Conservation (phyloP, 2,113 vertebrate species). For the Sapayoa aenigma region DNA sequence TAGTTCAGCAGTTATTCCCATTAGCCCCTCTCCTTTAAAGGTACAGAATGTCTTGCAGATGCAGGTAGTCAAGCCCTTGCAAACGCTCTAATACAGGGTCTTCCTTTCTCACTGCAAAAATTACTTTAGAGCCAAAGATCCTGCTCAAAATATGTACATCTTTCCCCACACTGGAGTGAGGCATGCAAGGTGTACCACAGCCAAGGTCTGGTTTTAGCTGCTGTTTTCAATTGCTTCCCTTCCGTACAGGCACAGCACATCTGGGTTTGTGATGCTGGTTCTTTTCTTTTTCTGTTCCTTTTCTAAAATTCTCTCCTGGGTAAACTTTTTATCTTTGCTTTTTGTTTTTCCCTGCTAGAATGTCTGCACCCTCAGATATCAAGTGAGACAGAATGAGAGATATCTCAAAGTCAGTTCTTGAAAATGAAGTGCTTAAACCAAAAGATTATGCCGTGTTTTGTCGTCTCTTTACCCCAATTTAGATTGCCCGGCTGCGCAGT, state of each 20-base stretch:
- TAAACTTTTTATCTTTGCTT: not conserved
- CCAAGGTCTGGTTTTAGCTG: not conserved
- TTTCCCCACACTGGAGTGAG: not conserved
- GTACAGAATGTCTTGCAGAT: not conserved
- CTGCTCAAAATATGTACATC: not conserved
- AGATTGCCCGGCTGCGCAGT: constrained; percentile 93
- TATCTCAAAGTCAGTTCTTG: not conserved
- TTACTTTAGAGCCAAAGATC: not conserved
- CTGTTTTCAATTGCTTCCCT: not conserved
- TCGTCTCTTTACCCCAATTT: not conserved
- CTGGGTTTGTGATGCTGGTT: not conserved
- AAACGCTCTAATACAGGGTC: not conserved
- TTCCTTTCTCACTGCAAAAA: not conserved
- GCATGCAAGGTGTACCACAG: not conserved
- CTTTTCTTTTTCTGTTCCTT: not conserved
- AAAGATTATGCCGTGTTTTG: not conserved
- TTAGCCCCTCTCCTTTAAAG: not conserved
- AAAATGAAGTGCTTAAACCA: not conserved
- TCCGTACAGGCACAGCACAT: not conserved
- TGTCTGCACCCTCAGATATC: not conserved
- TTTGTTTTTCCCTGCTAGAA: not conserved
- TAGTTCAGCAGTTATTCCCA: not conserved
- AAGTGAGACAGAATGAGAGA: not conserved
- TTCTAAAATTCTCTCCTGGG: not conserved
- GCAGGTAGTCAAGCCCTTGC: not conserved